phyloP scores from a whole-genome alignment of 2,888 invertebrate genomes.

The Seira ritae region DNA sequence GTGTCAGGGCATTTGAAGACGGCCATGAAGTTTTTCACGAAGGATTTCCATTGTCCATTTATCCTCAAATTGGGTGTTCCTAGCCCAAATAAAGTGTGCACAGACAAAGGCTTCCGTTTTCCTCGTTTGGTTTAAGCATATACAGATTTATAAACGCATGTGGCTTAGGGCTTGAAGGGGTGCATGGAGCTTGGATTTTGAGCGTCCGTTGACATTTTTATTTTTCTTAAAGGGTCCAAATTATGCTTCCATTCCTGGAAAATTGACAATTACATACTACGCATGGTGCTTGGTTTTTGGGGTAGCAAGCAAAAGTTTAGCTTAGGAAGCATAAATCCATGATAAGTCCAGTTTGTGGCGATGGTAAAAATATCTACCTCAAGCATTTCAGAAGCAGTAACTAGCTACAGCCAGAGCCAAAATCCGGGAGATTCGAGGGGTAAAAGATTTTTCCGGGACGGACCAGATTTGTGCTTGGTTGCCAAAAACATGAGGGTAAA shows the following conservation, averaged over 20 bases:
- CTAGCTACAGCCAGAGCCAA: too few species aligned
- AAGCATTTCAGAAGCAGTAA: too few species aligned
- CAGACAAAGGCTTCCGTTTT: not conserved
- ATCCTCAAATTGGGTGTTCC: slow-evolving; percentile 7
- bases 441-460: not conserved
- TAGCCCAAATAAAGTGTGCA: not conserved
- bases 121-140: not conserved
- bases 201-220: slow-evolving; percentile 47
- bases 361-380: too few species aligned
- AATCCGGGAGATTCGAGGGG: not conserved
- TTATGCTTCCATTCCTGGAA: slow-evolving; percentile 44
- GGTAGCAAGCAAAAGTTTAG: not conserved
- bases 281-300: not conserved
- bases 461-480: too few species aligned
- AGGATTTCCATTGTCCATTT: slow-evolving; percentile 13
- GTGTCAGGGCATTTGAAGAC: not conserved
- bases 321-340: too few species aligned
- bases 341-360: too few species aligned
- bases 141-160: not conserved
- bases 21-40: too few species aligned
- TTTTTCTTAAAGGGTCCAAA: slow-evolving; percentile 18
- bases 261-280: slow-evolving; percentile 34
- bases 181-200: slow-evolving; percentile 3
- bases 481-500: not conserved
- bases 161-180: not conserved